phyloP scores from a whole-genome alignment of 2,113 vertebrate genomes.

The Varanus salvator region DNA sequence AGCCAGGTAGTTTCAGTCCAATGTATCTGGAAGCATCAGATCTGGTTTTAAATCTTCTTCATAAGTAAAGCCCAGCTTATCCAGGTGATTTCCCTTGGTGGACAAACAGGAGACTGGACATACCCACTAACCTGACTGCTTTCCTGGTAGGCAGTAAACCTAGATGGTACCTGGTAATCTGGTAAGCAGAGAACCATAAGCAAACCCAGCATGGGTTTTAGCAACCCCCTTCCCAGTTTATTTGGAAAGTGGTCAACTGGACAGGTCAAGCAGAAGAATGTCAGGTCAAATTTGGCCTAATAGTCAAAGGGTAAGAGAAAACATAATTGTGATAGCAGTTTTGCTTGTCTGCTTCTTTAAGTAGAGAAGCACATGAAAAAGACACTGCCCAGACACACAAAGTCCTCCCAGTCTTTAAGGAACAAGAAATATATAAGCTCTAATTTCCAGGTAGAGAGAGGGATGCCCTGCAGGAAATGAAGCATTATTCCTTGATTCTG shows the following conservation, averaged over 20 bases:
- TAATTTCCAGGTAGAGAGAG: not conserved
- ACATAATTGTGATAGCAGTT: not conserved
- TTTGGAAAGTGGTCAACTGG: not conserved
- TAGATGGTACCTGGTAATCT: too few species aligned
- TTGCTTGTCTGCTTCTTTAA: not conserved
- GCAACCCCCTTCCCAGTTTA: not conserved
- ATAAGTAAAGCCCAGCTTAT: not conserved
- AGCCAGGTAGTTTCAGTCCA: too few species aligned
- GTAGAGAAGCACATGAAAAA: not conserved
- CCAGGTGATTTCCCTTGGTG: not conserved
- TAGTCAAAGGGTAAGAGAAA: not conserved
- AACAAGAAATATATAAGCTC: not conserved
- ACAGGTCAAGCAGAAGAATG: not conserved
- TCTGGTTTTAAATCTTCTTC: not conserved
- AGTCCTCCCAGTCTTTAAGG: not conserved
- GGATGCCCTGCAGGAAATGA: not conserved
- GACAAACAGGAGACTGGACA: not conserved
- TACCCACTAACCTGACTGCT: not conserved
- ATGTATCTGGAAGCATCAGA: too few species aligned
- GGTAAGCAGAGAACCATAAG: too few species aligned
- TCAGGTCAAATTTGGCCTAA: not conserved
- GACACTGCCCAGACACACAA: not conserved
- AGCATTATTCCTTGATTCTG: not conserved
- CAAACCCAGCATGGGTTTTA: not conserved
- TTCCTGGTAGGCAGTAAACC: not conserved